Evolutionary conservation across 2,113 vertebrate species (phyloP), one percentile per base, ranked within the genome.

Genomic region (Pavo muticus): DNA sequence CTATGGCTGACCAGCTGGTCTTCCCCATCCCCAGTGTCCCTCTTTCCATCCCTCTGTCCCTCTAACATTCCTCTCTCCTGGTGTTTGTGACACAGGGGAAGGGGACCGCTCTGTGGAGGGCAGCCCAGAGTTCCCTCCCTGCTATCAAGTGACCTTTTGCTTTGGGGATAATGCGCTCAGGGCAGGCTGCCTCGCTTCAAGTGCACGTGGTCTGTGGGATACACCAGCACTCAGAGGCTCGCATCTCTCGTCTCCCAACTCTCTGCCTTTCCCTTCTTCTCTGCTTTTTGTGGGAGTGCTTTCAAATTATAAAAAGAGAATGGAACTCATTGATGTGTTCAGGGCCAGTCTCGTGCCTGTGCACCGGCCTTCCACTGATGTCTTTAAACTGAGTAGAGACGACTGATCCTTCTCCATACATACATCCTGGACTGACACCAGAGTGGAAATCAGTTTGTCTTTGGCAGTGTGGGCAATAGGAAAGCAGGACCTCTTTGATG

Each of bases 101-200:
- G 71, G 68, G 39, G 37, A 91, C 37, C 0, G 0, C 60, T 75
- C 89, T 78, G 52, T 82, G 81, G 72, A 69, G 84, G 81, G 57
- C 3, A 4, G 47, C 79, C 52, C 52, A 44, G 68, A 88, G 54
- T 48, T 83, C 45, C 47, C 47, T 91, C 69, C 67, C 76, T 93
- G 86, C 65, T 87, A 24, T 61, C 65, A 96, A 96, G 96, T 96
- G 96, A 87, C 96, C 96, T 96, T 96, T 88, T 95, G 80, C 91
- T 95, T 95, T 95, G 95, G 95, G 95, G 95, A 96, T 96, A 94
- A 88, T 0, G 0, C 0, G 2, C 90, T 95, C 94, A 94, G 94
- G 85, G 91, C 0, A 0, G 83, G 59, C 47, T 1, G 1, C 57
- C 57, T 78, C 1, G 0, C 4, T 19, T 71, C 8, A 1, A 52